phyloP scores from a whole-genome alignment of 2,888 invertebrate genomes.

The Prosapia bicincta region DNA sequence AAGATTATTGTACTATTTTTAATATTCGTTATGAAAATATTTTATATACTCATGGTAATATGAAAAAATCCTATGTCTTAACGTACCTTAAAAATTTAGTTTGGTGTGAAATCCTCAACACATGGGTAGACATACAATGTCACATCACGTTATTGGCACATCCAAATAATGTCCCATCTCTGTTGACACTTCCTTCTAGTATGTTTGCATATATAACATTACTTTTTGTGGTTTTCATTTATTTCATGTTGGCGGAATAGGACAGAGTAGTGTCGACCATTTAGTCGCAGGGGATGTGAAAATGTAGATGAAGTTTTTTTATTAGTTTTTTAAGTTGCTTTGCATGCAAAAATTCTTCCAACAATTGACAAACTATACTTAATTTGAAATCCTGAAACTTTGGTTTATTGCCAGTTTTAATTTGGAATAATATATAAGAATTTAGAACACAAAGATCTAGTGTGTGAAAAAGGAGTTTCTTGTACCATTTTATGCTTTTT shows the following conservation, averaged over 20 bases:
- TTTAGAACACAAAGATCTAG: not conserved
- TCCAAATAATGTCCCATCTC: too few relatives aligned
- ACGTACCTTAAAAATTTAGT: too few relatives aligned
- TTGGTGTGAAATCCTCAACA: not conserved
- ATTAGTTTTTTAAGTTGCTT: not conserved
- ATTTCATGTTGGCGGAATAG: too few relatives aligned
- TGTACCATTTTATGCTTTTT: constrained; percentile 4
- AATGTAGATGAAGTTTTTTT: not conserved
- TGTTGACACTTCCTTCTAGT: too few relatives aligned
- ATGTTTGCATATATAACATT: too few relatives aligned
- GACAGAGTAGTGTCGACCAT: too few relatives aligned
- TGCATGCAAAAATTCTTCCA: not conserved
- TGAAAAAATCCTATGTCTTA: too few relatives aligned
- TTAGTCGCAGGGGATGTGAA: not conserved
- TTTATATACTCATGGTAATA: too few relatives aligned
- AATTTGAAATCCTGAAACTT: not conserved
- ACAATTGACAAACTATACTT: not conserved
- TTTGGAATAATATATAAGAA: not conserved
- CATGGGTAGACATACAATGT: not conserved
- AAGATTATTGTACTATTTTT: too few relatives aligned
- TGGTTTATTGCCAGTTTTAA: constrained; percentile 1
- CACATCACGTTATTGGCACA: too few relatives aligned
- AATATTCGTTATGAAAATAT: too few relatives aligned
- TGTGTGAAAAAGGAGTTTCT: constrained; percentile 5
- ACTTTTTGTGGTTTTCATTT: too few relatives aligned